These are phyloP conservation scores for Orientallactaga sibirica DNA, from an alignment of 2,797 vertebrate species.

Conservation along the genomic window DNA sequence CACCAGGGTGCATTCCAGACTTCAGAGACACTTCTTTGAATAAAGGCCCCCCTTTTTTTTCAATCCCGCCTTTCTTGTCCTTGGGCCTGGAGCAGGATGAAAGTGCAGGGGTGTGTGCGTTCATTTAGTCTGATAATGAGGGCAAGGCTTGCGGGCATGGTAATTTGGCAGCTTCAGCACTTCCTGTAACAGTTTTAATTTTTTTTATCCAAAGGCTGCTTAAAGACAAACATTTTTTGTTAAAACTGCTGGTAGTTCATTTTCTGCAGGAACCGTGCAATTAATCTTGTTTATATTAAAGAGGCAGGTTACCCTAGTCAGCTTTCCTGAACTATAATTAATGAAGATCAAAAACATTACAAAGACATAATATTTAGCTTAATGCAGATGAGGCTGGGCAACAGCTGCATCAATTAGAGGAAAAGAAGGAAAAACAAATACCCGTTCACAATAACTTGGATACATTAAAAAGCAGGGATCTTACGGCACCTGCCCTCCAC, in stretches of 20 bases:
- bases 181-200: slow-evolving; percentile 92
- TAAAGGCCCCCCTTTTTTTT: slow-evolving; percentile 80
- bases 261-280: slow-evolving; percentile 90
- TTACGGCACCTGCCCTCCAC: not conserved
- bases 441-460: slow-evolving; percentile 57
- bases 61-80: slow-evolving; percentile 85
- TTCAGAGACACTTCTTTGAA: slow-evolving; percentile 90
- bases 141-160: slow-evolving; percentile 90
- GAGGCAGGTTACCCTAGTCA: slow-evolving; percentile 88
- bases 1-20: slow-evolving; percentile 91
- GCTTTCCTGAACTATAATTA: slow-evolving; percentile 91
- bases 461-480: slow-evolving; percentile 47
- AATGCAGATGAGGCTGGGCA: slow-evolving; percentile 81
- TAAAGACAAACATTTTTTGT: slow-evolving; percentile 89
- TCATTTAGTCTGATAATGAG: slow-evolving; percentile 95
- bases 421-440: slow-evolving; percentile 77
- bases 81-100: slow-evolving; percentile 91
- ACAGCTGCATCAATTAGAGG: slow-evolving; percentile 86
- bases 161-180: slow-evolving; percentile 92
- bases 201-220: slow-evolving; percentile 87
- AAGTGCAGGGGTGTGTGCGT: slow-evolving; percentile 89
- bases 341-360: slow-evolving; percentile 92
- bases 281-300: slow-evolving; percentile 92
- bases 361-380: slow-evolving; percentile 88
- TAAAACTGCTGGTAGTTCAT: slow-evolving; percentile 90